These are phyloP conservation scores for Bothrops jararaca DNA, from an alignment of 2,113 vertebrate genomes.

Conservation along the genomic window DNA sequence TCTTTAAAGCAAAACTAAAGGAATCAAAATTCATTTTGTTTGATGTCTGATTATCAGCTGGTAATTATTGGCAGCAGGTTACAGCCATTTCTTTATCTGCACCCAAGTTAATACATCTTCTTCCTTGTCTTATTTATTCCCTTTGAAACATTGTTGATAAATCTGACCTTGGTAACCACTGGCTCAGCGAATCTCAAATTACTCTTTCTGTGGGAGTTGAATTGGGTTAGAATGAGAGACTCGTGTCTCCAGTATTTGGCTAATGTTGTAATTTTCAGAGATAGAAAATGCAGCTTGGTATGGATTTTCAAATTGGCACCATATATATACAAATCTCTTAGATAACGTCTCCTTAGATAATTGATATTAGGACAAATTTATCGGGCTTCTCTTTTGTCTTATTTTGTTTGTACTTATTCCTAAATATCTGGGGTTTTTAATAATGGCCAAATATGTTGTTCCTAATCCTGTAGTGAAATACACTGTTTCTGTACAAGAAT, in stretches of 20 bases:
- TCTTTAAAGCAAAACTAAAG: background rate
- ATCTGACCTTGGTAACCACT: slow-evolving; percentile 34
- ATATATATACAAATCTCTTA: background rate
- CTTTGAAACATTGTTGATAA: background rate
- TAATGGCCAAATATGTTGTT: background rate
- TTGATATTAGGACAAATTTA: background rate
- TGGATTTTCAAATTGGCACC: background rate
- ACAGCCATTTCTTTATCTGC: slow-evolving; percentile 6
- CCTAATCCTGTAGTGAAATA: background rate
- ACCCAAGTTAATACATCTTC: background rate
- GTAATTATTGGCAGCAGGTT: background rate
- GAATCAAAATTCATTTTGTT: background rate
- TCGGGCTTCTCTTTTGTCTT: background rate
- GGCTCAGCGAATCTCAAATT: slow-evolving; percentile 13
- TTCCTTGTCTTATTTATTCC: slow-evolving; percentile 25
- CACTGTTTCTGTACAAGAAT: background rate
- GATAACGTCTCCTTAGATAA: background rate
- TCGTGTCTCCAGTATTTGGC: background rate
- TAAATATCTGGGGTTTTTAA: background rate
- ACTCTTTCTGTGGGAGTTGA: slow-evolving; percentile 8
- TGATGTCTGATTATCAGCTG: background rate
- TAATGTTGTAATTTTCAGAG: background rate
- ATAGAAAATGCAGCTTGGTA: background rate
- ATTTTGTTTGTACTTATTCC: background rate
- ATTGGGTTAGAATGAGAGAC: background rate